A percentile compares a stretch with the other conserved stretches of the same genome.
These are phyloP conservation scores for Stictocephala bisonia DNA, from an alignment of 2,888 invertebrate genomes.

Conservation along the genomic window DNA sequence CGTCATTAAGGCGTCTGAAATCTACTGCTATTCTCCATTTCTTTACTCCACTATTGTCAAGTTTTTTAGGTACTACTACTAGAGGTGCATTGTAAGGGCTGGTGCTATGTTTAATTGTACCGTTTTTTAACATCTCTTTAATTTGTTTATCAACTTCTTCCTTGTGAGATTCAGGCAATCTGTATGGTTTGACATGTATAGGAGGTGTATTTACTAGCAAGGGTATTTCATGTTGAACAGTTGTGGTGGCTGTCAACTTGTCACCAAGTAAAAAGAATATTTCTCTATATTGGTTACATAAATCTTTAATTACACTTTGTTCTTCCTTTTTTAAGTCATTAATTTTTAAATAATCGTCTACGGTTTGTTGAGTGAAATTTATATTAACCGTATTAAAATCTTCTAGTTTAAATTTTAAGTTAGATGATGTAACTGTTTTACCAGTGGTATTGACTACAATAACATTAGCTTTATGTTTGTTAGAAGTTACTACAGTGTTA, in stretches of 20 bases:
- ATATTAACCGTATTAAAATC: not conserved
- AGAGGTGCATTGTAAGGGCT: constrained; percentile 21
- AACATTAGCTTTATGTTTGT: not conserved
- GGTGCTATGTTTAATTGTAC: constrained; percentile 1
- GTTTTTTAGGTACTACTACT: constrained; percentile 26
- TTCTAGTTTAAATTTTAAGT: not conserved
- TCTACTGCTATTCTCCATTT: constrained; percentile 24
- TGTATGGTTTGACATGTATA: not conserved
- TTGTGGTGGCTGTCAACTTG: too few species aligned
- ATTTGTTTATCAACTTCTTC: constrained; percentile 18
- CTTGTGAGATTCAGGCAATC: not conserved
- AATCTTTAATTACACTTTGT: not conserved
- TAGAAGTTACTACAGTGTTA: not conserved
- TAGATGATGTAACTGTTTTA: not conserved
- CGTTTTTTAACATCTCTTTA: not conserved
- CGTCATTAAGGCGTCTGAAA: constrained; percentile 20
- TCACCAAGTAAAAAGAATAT: not conserved
- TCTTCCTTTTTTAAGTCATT: not conserved
- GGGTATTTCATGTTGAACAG: constrained; percentile 16
- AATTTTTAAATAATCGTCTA: not conserved
- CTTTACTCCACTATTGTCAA: not conserved
- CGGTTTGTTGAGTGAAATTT: not conserved
- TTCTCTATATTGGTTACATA: constrained; percentile 23
- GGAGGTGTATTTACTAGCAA: not conserved
- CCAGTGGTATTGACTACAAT: not conserved